A percentile compares a stretch with the other conserved stretches of the same genome.
Conservation (phyloP, 2,888 invertebrate genomes). For the Nyleta sp. region DNA sequence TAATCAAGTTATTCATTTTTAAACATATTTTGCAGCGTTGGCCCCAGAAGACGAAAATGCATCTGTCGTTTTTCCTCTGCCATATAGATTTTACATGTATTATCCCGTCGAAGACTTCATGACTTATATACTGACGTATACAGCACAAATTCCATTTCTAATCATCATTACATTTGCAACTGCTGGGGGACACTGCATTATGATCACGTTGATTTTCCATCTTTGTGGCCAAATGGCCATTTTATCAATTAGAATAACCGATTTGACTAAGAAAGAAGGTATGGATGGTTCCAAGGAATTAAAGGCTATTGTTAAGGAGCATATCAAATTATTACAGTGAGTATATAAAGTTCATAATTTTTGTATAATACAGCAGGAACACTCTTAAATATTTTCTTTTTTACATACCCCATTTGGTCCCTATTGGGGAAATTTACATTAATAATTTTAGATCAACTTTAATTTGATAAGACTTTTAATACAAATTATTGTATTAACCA, state of each 20-base stretch:
- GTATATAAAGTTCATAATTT: too few species aligned
- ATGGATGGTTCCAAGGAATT: constrained; percentile 8
- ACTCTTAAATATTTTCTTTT: too few species aligned
- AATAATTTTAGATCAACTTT: too few species aligned
- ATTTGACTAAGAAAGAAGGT: not conserved
- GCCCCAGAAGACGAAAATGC: constrained; percentile 19
- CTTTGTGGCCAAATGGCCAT: constrained; percentile 73
- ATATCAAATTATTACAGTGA: constrained; percentile 51
- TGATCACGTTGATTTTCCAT: constrained; percentile 73
- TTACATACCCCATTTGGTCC: too few species aligned
- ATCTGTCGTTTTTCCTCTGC: constrained; percentile 59
- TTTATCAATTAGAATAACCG: constrained; percentile 45
- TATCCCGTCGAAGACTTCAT: constrained; percentile 67
- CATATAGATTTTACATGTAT: constrained; percentile 72
- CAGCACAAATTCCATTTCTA: constrained; percentile 70
- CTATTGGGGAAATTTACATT: too few species aligned
- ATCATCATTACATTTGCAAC: constrained; percentile 72
- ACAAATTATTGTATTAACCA: too few species aligned
- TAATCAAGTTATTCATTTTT: too few species aligned
- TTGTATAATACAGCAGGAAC: too few species aligned
- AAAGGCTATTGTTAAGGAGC: constrained; percentile 27
- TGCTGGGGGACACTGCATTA: constrained; percentile 71
- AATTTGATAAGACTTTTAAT: too few species aligned
- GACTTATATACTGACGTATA: constrained; percentile 70
- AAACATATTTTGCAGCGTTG: constrained; percentile 33